These are phyloP conservation scores for Leptopilina myrica DNA, from an alignment of 2,888 invertebrate species.

Conservation along the genomic window DNA sequence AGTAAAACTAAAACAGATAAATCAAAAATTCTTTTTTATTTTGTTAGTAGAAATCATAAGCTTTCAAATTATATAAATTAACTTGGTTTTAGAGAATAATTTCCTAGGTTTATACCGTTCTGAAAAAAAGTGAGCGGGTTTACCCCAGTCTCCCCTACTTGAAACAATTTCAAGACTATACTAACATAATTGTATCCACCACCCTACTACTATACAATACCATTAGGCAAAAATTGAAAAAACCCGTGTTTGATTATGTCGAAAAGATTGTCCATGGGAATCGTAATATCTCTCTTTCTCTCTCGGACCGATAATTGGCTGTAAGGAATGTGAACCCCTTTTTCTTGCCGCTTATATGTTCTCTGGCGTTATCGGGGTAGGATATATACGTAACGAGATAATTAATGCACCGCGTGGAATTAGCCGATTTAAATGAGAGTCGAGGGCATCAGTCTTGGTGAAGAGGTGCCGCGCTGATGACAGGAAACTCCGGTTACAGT, in stretches of 20 bases:
- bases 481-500: conserved; percentile 65
- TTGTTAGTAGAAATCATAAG: too few relatives aligned
- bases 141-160: too few relatives aligned
- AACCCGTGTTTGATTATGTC: background rate
- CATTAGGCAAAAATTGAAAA: background rate
- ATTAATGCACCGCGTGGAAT: conserved; percentile 72
- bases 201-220: too few relatives aligned
- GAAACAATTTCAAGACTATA: too few relatives aligned
- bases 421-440: conserved; percentile 71
- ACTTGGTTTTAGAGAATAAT: too few relatives aligned
- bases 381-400: conserved; percentile 68
- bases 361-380: conserved; percentile 57
- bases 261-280: conserved; percentile 26
- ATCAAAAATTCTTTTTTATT: too few relatives aligned
- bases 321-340: conserved; percentile 61
- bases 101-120: too few relatives aligned
- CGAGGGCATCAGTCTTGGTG: conserved; percentile 51
- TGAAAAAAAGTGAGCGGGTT: too few relatives aligned
- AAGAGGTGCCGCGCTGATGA: conserved; percentile 65
- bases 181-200: too few relatives aligned
- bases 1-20: too few relatives aligned
- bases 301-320: conserved; percentile 63
- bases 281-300: conserved; percentile 53
- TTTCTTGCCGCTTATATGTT: conserved; percentile 54
- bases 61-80: too few relatives aligned